These are phyloP conservation scores for Brienomyrus longianalis DNA, from an alignment of 2,113 vertebrate genomes.

Conservation along the genomic window DNA sequence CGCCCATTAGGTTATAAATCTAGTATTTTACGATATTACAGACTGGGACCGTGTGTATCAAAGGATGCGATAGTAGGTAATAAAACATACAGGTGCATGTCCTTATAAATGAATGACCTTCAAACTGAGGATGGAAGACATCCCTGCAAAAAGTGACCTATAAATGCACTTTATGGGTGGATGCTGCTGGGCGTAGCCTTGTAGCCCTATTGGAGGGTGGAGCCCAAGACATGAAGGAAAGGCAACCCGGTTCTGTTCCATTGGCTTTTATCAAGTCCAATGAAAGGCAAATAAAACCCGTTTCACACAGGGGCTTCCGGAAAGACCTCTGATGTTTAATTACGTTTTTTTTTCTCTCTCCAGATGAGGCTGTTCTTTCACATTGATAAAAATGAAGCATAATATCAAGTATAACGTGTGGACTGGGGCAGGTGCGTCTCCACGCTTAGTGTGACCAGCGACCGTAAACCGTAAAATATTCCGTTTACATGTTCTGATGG, in stretches of 20 bases:
- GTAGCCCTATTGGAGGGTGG: not conserved
- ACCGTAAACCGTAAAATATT: not conserved
- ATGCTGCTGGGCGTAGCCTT: not conserved
- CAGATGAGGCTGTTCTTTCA: not conserved
- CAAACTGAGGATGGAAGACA: not conserved
- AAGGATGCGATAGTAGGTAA: not conserved
- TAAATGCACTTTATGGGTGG: not conserved
- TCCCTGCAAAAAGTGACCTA: not conserved
- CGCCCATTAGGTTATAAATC: not conserved
- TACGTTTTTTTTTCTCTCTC: not conserved
- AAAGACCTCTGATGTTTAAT: conserved; percentile 8
- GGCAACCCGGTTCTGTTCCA: not conserved
- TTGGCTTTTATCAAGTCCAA: not conserved
- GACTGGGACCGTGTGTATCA: not conserved
- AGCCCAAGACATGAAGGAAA: not conserved
- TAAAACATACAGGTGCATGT: not conserved
- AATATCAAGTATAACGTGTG: not conserved
- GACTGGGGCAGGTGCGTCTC: not conserved
- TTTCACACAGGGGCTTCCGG: not conserved
- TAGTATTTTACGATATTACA: not conserved
- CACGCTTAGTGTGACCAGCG: not conserved
- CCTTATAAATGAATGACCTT: not conserved
- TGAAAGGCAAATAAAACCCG: not conserved
- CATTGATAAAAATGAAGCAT: conserved; percentile 2
- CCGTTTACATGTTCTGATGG: not conserved